These are phyloP conservation scores for Pipa parva DNA, from an alignment of 2,113 vertebrate genomes.

Conservation along the genomic window DNA sequence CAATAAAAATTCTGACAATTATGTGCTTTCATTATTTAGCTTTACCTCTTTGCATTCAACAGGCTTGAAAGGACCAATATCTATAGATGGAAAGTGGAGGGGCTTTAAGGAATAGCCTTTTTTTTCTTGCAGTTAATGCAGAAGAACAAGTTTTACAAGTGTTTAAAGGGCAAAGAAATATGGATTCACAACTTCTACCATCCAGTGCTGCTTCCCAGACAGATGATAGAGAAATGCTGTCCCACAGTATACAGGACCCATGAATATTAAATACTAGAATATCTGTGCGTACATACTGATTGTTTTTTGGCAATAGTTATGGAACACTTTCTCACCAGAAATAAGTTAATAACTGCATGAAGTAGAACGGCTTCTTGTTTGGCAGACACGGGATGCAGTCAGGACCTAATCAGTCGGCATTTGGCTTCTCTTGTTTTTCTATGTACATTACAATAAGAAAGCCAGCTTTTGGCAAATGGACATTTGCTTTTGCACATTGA, in stretches of 20 bases:
- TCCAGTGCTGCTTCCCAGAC: too few species aligned
- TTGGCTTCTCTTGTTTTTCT: conserved; percentile 54
- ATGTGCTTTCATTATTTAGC: conserved; percentile 4
- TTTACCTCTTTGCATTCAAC: not conserved
- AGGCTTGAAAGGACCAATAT: conserved; percentile 8
- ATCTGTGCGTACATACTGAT: conserved; percentile 10
- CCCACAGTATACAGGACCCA: conserved; percentile 8
- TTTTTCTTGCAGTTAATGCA: conserved; percentile 6
- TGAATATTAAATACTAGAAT: conserved; percentile 27
- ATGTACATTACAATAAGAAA: conserved; percentile 56
- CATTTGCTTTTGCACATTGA: conserved; percentile 48
- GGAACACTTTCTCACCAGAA: conserved; percentile 45
- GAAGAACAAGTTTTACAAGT: not conserved
- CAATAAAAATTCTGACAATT: conserved; percentile 8
- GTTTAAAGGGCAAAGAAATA: not conserved
- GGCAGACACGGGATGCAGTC: conserved; percentile 56
- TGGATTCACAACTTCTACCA: too few species aligned
- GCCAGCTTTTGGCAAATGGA: conserved; percentile 61
- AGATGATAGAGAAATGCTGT: not conserved
- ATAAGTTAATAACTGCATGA: conserved; percentile 47
- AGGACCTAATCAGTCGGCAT: conserved; percentile 53
- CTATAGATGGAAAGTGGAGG: not conserved
- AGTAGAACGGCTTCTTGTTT: conserved; percentile 52
- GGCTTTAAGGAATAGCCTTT: not conserved
- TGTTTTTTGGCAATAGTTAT: conserved; percentile 54